These are phyloP conservation scores for Seriola rivoliana DNA, from an alignment of 2,113 vertebrate genomes.

Conservation along the genomic window DNA sequence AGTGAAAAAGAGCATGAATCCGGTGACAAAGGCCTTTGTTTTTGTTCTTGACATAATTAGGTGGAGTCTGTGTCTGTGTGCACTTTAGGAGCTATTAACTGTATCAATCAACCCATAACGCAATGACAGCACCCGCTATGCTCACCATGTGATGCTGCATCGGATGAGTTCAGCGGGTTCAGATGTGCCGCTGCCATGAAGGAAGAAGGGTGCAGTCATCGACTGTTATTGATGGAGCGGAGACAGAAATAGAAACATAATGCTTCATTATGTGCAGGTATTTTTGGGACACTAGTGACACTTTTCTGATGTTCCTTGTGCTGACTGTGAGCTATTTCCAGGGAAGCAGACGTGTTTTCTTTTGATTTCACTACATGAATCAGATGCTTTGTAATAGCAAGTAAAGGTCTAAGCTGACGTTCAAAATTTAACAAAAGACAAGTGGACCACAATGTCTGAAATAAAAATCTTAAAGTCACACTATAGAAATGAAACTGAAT, in stretches of 20 bases:
- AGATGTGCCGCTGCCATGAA: slow-evolving; percentile 18
- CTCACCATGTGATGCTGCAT: neutral
- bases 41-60: slow-evolving; percentile 39
- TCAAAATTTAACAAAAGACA: too few relatives aligned
- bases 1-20: slow-evolving; percentile 25
- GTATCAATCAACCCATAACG: slow-evolving; percentile 19
- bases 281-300: slow-evolving; percentile 44
- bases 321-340: slow-evolving; percentile 55
- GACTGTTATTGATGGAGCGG: slow-evolving; percentile 44
- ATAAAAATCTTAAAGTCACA: too few relatives aligned
- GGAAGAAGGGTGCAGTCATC: slow-evolving; percentile 26
- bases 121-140: slow-evolving; percentile 35
- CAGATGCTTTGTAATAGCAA: slow-evolving; percentile 4
- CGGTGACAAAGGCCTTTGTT: slow-evolving; percentile 23
- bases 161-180: slow-evolving; percentile 31
- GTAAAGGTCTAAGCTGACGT: neutral
- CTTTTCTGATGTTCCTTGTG: slow-evolving; percentile 12
- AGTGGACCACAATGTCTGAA: too few relatives aligned
- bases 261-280: slow-evolving; percentile 39
- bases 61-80: neutral
- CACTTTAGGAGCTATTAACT: neutral
- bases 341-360: neutral
- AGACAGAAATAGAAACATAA: slow-evolving; percentile 59
- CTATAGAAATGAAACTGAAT: too few relatives aligned
- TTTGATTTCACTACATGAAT: slow-evolving; percentile 15